phyloP scores from a whole-genome alignment of 1,140 invertebrate species.

The Ylistrum balloti region DNA sequence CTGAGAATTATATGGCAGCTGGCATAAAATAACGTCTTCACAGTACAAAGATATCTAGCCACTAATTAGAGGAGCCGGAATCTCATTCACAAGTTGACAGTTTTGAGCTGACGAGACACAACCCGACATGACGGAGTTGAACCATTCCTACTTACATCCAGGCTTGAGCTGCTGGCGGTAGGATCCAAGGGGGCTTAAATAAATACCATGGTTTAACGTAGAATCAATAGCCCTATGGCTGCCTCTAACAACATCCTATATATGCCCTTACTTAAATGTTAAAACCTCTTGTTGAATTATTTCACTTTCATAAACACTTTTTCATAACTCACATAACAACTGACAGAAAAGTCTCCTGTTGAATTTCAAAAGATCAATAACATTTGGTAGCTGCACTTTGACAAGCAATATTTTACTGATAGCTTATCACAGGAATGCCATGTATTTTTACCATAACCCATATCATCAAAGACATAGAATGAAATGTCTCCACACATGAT shows the following conservation, averaged over 20 bases:
- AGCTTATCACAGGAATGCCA: not conserved
- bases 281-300: not conserved
- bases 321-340: not conserved
- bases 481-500: not conserved
- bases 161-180: not conserved
- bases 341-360: not conserved
- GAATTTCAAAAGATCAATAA: not conserved
- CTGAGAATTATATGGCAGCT: not conserved
- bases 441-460: not conserved
- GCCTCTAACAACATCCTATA: not conserved
- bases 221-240: not conserved
- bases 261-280: not conserved
- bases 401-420: not conserved
- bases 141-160: not conserved
- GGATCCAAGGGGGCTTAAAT: not conserved
- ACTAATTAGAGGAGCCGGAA: not conserved
- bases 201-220: not conserved
- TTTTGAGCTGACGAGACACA: not conserved
- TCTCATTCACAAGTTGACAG: not conserved
- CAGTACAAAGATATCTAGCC: not conserved
- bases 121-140: not conserved
- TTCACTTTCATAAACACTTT: not conserved
- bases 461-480: not conserved
- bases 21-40: not conserved
- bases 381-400: not conserved